Conservation (phyloP, 1,140 invertebrate species). For the Meloidogyne hapla region DNA sequence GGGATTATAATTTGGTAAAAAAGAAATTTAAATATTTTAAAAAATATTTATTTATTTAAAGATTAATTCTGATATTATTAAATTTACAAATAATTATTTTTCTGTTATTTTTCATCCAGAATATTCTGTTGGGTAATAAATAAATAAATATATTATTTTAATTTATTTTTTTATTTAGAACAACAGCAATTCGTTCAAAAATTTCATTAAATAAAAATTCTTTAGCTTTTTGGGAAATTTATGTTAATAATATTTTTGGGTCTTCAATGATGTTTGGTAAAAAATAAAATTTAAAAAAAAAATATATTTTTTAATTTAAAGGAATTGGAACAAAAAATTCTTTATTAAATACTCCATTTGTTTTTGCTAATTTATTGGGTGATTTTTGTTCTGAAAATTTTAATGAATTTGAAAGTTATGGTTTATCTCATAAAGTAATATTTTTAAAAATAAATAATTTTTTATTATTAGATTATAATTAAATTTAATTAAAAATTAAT, state of each 20-base stretch:
- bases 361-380: slow-evolving; percentile 43
- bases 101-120: slow-evolving; percentile 37
- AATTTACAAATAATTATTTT: slow-evolving; percentile 4
- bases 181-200: slow-evolving; percentile 35
- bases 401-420: slow-evolving; percentile 27
- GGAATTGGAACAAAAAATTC: slow-evolving; percentile 29
- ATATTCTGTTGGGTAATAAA: slow-evolving; percentile 29
- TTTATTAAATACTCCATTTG: slow-evolving; percentile 9
- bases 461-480: too few relatives aligned
- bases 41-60: background rate
- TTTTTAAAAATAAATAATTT: background rate
- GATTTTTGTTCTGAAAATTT: background rate
- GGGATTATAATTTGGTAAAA: background rate
- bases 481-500: background rate
- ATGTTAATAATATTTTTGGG: slow-evolving; percentile 32
- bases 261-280: slow-evolving; percentile 46
- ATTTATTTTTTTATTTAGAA: slow-evolving; percentile 11
- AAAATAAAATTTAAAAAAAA: background rate
- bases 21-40: background rate
- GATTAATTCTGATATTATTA: background rate
- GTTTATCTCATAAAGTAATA: slow-evolving; percentile 39
- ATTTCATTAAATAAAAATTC: slow-evolving; percentile 9
- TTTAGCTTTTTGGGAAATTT: slow-evolving; percentile 45
- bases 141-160: background rate
- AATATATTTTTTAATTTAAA: slow-evolving; percentile 13